Conservation (phyloP, 2,113 vertebrate species). For the Vulpes lagopus region DNA sequence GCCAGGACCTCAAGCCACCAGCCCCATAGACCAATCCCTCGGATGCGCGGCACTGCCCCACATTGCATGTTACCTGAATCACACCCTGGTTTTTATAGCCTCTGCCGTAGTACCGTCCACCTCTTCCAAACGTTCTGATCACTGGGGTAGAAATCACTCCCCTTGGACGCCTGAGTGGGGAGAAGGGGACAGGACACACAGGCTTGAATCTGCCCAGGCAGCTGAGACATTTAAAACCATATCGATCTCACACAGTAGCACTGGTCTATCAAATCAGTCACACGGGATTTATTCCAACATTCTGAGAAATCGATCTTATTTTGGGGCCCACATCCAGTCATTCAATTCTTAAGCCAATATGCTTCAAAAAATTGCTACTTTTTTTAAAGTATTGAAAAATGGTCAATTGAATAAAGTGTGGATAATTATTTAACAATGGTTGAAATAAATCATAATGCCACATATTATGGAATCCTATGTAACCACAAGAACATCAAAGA, state of each 20-base stretch:
- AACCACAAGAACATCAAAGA: background rate
- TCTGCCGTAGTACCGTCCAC: slow-evolving; percentile 92
- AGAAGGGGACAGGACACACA: slow-evolving; percentile 68
- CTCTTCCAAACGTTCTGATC: slow-evolving; percentile 95
- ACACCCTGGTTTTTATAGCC: slow-evolving; percentile 93
- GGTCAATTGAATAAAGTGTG: background rate
- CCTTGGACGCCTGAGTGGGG: slow-evolving; percentile 90
- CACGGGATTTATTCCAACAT: background rate
- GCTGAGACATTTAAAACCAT: background rate
- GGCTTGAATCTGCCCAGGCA: background rate
- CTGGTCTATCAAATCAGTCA: background rate
- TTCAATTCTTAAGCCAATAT: slow-evolving; percentile 11
- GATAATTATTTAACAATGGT: slow-evolving; percentile 37
- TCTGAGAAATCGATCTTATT: background rate
- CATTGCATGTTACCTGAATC: slow-evolving; percentile 87
- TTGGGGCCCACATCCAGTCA: background rate
- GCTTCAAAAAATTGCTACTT: background rate
- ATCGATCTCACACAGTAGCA: background rate
- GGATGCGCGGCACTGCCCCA: background rate
- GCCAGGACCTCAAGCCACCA: background rate
- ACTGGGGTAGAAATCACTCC: slow-evolving; percentile 97
- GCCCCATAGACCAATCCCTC: background rate
- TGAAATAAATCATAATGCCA: background rate
- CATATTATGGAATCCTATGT: background rate
- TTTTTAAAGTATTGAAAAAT: background rate